phyloP scores from a whole-genome alignment of 2,113 vertebrate genomes.

The Myotis davidii region DNA sequence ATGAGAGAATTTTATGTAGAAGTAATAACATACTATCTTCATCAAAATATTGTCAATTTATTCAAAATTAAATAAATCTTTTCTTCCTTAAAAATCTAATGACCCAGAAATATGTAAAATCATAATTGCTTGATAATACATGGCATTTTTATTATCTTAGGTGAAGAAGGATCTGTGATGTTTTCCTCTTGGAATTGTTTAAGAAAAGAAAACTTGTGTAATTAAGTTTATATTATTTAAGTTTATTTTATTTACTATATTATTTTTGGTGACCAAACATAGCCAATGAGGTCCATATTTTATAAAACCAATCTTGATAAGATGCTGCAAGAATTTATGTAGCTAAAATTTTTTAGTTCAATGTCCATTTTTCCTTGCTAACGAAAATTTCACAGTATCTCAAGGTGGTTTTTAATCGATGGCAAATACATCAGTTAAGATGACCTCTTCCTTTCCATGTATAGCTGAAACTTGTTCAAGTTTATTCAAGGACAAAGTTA shows the following conservation, averaged over 20 bases:
- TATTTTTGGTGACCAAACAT: neutral
- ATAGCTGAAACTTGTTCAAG: neutral
- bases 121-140: neutral
- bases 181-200: neutral
- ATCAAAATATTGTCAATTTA: constrained; percentile 50
- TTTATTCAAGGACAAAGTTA: neutral
- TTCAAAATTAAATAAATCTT: constrained; percentile 43
- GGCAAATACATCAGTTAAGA: neutral
- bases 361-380: neutral
- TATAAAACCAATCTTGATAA: neutral
- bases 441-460: neutral
- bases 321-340: neutral
- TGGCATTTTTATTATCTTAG: neutral
- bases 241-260: neutral
- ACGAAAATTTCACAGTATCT: neutral
- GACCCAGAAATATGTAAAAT: neutral
- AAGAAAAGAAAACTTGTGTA: neutral
- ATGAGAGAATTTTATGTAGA: constrained; percentile 6
- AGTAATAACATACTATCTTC: constrained; percentile 13
- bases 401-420: neutral
- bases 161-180: neutral
- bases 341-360: neutral
- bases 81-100: constrained; percentile 15
- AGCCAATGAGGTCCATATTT: neutral
- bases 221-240: neutral